phyloP scores from a whole-genome alignment of 2,888 invertebrate species.

The Eilema griseolum region DNA sequence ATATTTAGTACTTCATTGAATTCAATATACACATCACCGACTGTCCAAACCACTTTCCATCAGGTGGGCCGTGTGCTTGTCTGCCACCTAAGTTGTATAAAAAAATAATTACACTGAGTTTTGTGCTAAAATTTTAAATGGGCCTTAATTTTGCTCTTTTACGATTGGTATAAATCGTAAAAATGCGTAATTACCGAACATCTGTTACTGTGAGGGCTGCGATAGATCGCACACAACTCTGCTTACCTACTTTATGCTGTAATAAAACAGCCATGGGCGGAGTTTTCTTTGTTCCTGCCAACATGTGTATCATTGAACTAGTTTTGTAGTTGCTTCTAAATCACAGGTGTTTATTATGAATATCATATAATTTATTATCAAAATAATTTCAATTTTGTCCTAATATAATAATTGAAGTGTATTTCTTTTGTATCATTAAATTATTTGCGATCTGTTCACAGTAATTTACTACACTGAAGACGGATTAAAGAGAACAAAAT shows the following conservation, averaged over 20 bases:
- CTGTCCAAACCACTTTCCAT: too few relatives aligned
- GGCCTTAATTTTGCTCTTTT: too few relatives aligned
- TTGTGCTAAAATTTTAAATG: too few relatives aligned
- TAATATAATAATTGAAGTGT: background rate
- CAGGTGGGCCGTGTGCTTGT: too few relatives aligned
- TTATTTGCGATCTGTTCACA: background rate
- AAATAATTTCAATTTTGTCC: background rate
- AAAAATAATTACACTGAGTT: too few relatives aligned
- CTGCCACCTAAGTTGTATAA: too few relatives aligned
- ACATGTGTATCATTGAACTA: conserved; percentile 16
- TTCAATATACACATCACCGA: conserved; percentile 32
- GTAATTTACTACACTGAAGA: background rate
- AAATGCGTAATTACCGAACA: conserved; percentile 48
- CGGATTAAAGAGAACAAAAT: conserved; percentile 22
- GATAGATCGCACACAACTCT: conserved; percentile 30
- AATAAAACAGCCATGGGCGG: conserved; percentile 28
- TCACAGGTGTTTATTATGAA: background rate
- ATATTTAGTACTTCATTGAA: conserved; percentile 46
- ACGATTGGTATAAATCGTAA: conserved; percentile 48
- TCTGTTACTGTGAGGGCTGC: conserved; percentile 48
- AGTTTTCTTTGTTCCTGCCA: conserved; percentile 8
- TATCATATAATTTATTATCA: background rate
- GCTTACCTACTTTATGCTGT: conserved; percentile 38
- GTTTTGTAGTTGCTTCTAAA: conserved; percentile 16
- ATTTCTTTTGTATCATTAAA: background rate